phyloP scores from a whole-genome alignment of 2,797 vertebrate species.

The Microchirus variegatus region DNA sequence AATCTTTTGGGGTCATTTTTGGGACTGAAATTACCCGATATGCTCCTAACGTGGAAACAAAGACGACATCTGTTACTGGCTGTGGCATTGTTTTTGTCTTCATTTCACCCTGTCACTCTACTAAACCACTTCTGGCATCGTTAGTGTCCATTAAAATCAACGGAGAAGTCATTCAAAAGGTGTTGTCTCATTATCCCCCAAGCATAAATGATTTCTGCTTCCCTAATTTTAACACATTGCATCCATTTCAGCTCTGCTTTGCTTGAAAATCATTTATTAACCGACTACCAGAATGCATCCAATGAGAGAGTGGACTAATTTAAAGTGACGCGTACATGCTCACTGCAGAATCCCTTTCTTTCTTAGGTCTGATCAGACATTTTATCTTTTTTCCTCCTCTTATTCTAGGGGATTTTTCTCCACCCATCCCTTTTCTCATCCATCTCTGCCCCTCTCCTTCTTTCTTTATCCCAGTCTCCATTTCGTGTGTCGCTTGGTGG shows the following conservation, averaged over 20 bases:
- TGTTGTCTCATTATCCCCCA: too few relatives aligned
- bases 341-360: not conserved
- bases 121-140: too few relatives aligned
- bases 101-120: too few relatives aligned
- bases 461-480: slow-evolving; percentile 3
- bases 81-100: too few relatives aligned
- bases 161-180: too few relatives aligned
- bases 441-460: not conserved
- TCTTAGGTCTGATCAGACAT: slow-evolving; percentile 5
- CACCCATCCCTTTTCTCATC: slow-evolving; percentile 14
- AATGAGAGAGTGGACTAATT: not conserved
- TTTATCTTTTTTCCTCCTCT: slow-evolving; percentile 6
- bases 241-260: not conserved
- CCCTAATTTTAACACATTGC: too few relatives aligned
- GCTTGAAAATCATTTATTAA: slow-evolving; percentile 1
- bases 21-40: too few relatives aligned
- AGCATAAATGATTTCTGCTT: too few relatives aligned
- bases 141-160: too few relatives aligned
- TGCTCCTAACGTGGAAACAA: too few relatives aligned
- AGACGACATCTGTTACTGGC: too few relatives aligned
- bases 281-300: not conserved
- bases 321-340: not conserved
- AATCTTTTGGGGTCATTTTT: too few relatives aligned
- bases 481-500: slow-evolving; percentile 16
- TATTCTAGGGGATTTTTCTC: slow-evolving; percentile 15